Evolutionary conservation across 1,140 invertebrate genomes (phyloP), one percentile per base, ranked within the genome.

Genomic region (Bradysia coprophila): DNA sequence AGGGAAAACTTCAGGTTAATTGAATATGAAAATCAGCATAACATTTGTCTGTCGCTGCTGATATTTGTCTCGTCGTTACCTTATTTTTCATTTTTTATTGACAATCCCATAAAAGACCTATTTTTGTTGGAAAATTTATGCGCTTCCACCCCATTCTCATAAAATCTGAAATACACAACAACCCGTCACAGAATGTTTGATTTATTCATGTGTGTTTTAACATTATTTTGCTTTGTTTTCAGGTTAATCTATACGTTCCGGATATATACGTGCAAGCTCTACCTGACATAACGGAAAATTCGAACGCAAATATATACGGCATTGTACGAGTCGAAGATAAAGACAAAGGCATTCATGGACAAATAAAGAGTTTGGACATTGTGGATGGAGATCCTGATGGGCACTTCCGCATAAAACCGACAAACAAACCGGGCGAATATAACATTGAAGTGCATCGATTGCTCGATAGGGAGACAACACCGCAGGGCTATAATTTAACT

Each of bases 321-420:
- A 89, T 95, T 32, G 75, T 96, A 2, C 72, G 73, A 16, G 83
- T 92, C 0, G 69, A 71, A 11, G 91, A 96, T 55, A 66, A 71
- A 15, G 92, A 97, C 59, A 61, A 64, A 23, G 90, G 89, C 0
- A 65, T 75, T 3, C 83, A 89, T 57, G 92, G 91, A 1, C 66
- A 83, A 49, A 84, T 95, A 22, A 73, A 72, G 10, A 70, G 67
- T 33, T 64, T 96, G n/a, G 78, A 86, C 48, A 93, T 96, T 43
- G 74, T 88, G 4, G 79, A 82, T 37, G 89, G 88, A 0, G 88
- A 92, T 60, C 78, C 84, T 0, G 78, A 89, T 50, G 82, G 83
- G 1, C 78, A 89, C 59, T 93, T 93, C 58, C 68, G 79, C 13
- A 73, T 94, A 36, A 61, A 72, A 44, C 61, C 72, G 15, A 68